Base-by-base conservation (phyloP, 2,888 invertebrate species). In the Tetramorium bicarinatum region DNA sequence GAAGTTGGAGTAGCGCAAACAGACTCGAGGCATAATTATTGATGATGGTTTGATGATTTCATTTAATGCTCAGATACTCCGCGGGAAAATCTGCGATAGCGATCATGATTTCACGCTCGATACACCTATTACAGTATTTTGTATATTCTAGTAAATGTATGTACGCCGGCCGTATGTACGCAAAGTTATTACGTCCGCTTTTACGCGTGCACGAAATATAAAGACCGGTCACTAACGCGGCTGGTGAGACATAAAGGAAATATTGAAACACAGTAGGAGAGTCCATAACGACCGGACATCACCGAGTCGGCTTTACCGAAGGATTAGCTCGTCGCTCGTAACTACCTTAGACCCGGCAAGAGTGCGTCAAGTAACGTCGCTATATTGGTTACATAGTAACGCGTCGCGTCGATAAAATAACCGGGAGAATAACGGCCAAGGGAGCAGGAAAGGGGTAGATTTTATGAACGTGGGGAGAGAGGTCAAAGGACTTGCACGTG, bases 251-350 rank as follows among this genome's bases (percentile, higher is more conserved):
- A 72, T 79, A 83, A 82, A 77, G 89, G 87, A 89, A 86, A 89
- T 87, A 87, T 83, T 74, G 87, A 88, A 89, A 88, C 89, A 75
- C 89, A 84, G 87, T 89, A 83, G 87, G 86, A 85, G 89, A 81
- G 84, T 81, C 61, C 41, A 67, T 85, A 83, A 89, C 89, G 88
- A 87, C 71, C 77, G 80, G 34, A 59, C 54, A 47, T 54, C 76
- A 47, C 54, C 83, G 72, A 21, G 41, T 38, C 52, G 29, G 47
- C 54, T 84, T 88, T 88, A 49, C 61, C 82, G 71, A 49, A 61
- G 82, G 83, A 88, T 88, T 88, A 88, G 88, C 79, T 71, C 77
- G 81, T 76, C 59, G 56, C 67, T 44, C 74, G 77, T 75, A 72
- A 59, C 62, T 25, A 81, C 86, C 82, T 82, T 59, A 72, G 67